Evolutionary conservation across 2,113 vertebrate species (phyloP).

Genomic region (Microtus richardsoni): DNA sequence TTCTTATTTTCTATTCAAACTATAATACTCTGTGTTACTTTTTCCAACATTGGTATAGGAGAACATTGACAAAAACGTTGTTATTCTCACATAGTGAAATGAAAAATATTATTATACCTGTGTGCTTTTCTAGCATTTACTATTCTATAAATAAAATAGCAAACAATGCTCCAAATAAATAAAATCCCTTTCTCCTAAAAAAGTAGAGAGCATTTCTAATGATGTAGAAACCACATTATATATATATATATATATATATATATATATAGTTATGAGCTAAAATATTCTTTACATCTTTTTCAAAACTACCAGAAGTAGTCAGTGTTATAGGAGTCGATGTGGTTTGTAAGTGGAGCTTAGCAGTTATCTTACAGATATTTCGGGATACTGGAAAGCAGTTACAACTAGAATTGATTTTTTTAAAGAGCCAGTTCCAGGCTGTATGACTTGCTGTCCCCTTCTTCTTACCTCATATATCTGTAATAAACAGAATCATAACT

Average conservation of each 20-base stretch:
- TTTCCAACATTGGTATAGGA: neutral
- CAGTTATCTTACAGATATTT: neutral
- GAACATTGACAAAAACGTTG: neutral
- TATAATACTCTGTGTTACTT: neutral
- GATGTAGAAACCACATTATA: neutral
- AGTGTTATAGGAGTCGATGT: neutral
- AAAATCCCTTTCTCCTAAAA: neutral
- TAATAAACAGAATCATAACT: neutral
- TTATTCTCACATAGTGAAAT: neutral
- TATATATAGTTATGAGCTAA: neutral
- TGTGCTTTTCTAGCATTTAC: neutral
- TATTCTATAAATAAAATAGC: neutral
- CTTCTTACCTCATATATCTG: neutral
- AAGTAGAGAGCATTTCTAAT: neutral
- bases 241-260: neutral
- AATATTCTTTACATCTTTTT: neutral
- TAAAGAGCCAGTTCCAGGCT: neutral
- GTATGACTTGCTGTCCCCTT: neutral
- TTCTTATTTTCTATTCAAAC: neutral
- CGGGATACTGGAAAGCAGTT: neutral
- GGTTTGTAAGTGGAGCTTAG: neutral
- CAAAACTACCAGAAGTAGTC: neutral
- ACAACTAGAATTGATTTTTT: neutral
- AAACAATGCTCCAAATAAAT: neutral
- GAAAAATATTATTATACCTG: neutral